phyloP scores from a whole-genome alignment of 2,888 invertebrate genomes.

The Hesperia comma region DNA sequence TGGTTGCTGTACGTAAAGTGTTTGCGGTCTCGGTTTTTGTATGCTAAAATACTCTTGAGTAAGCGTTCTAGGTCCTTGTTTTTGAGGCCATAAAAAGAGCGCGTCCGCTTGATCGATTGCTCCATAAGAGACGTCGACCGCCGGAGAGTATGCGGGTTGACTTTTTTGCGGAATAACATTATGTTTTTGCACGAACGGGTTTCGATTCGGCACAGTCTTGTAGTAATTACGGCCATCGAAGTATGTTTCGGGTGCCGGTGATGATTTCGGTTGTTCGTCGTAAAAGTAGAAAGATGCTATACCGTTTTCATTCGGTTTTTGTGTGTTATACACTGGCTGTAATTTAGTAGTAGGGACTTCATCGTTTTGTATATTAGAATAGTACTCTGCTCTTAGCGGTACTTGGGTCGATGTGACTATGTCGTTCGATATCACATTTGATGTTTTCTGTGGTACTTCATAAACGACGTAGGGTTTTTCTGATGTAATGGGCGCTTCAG shows the following conservation, averaged over 20 bases:
- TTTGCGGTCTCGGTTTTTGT: conserved; percentile 72
- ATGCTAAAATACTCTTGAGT: conserved; percentile 82
- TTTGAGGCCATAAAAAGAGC: conserved; percentile 79
- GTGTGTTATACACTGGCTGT: conserved; percentile 74
- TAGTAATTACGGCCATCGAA: conserved; percentile 78
- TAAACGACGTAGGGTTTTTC: conserved; percentile 81
- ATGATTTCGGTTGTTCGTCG: conserved; percentile 84
- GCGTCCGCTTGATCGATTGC: conserved; percentile 75
- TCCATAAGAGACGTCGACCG: conserved; percentile 75
- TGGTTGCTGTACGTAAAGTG: conserved; percentile 68
- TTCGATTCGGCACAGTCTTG: conserved; percentile 65
- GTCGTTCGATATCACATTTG: conserved; percentile 62
- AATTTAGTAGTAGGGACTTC: conserved; percentile 81
- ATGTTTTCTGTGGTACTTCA: conserved; percentile 73
- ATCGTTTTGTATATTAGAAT: conserved; percentile 79
- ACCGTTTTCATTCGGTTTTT: conserved; percentile 72
- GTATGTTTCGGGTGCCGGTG: conserved; percentile 81
- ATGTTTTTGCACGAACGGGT: conserved; percentile 57
- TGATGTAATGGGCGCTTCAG: conserved; percentile 70
- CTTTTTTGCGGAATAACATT: conserved; percentile 52
- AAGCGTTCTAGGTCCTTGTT: conserved; percentile 77
- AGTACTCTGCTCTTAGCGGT: conserved; percentile 85
- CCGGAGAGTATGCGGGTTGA: conserved; percentile 66
- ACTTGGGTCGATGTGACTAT: conserved; percentile 85
- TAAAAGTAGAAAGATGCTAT: conserved; percentile 87